Evolutionary conservation across 2,888 invertebrate species (phyloP), one percentile per base, ranked within the genome.

Genomic region (Electrophaes corylata): DNA sequence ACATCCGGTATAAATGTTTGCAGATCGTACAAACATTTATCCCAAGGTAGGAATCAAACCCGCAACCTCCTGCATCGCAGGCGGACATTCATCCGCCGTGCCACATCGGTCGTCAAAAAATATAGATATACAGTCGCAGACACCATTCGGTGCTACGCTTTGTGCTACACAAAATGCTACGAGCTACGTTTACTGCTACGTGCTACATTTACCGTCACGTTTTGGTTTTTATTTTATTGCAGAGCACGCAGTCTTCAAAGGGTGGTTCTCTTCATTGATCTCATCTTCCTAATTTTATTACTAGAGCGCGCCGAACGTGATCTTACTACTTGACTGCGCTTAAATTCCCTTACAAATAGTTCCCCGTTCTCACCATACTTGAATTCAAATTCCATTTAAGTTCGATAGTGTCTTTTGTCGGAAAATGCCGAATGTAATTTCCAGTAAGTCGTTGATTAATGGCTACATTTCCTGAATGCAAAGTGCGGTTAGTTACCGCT

Each of bases 401-500:
- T 55, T 44, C 19, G 26, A 57, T 41, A 55, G 29, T 58, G 48
- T 60, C 49, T 48, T 39, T 55, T 40, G 59, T 50, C 52, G 52
- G 48, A 35, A 57, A 57, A 53, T 12, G 40, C 50, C 33, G 44
- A 57, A 61, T 64, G 58, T 61, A 65, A 64, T 62, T 60, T 58
- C 65, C 50, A 55, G 51, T 64, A 54, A 64, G 51, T 47, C 19
- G 26, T 35, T 66, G 69, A 67, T 69, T 63, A 61, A 67, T 65
- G 64, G 45, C 45, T 37, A 45, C 52, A 62, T 62, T 64, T 64
- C 66, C 65, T 50, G 57, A 57, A 53, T 52, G 60, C 57, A 62
- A 49, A 55, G 50, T 16, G 61, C 26, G 51, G 53, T 43, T 56
- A 37, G 58, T 33, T 60, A 58, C 59, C 35, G 57, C 35, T 57